phyloP scores from a whole-genome alignment of 2,797 vertebrate species.

The Acanthornis magna region DNA sequence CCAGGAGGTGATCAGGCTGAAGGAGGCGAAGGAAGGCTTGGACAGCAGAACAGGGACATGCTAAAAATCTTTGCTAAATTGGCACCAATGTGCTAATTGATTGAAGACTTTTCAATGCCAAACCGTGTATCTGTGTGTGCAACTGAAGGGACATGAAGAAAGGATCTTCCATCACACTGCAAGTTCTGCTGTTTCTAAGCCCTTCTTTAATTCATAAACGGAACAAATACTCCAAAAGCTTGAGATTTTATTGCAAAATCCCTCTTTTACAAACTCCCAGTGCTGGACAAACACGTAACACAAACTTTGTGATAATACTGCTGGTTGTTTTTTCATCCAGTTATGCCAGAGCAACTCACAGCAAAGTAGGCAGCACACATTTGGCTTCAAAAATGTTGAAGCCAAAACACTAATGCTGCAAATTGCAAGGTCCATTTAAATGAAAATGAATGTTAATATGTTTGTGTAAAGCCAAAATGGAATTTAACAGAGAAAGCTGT shows the following conservation, averaged over 20 bases:
- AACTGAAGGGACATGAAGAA: neutral
- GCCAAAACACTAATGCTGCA: neutral
- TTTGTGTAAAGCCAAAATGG: conserved; percentile 12
- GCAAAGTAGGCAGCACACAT: neutral
- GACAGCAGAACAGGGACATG: neutral
- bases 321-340: neutral
- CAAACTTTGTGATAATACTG: neutral
- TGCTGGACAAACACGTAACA: neutral
- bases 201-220: neutral
- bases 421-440: conserved; percentile 20
- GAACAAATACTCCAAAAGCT: neutral
- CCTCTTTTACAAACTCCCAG: neutral
- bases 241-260: neutral
- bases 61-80: neutral
- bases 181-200: neutral
- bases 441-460: neutral
- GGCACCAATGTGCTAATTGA: neutral
- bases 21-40: neutral
- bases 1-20: neutral
- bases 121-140: neutral
- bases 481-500: neutral
- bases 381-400: neutral
- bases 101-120: neutral
- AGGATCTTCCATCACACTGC: neutral
- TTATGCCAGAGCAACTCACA: neutral